Percentiles rank a stretch among this genome's conserved stretches.
These are phyloP conservation scores for Hylomyscus alleni DNA, from an alignment of 2,797 vertebrate species.

Conservation along the genomic window DNA sequence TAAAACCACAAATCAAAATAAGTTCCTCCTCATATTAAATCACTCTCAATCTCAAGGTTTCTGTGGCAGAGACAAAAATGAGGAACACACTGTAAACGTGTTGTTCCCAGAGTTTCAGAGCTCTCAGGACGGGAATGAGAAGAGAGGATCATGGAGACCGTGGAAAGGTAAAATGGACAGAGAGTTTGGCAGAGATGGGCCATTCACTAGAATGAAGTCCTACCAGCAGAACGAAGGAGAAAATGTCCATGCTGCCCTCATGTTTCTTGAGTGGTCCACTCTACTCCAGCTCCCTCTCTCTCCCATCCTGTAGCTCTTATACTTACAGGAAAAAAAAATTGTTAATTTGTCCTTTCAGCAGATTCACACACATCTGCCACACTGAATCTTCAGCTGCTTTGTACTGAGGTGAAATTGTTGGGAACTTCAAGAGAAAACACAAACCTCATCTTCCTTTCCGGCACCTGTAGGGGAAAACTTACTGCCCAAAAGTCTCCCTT, in stretches of 20 bases:
- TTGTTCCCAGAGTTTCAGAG: neutral
- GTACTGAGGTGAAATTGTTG: slow-evolving; percentile 89
- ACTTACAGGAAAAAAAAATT: slow-evolving; percentile 81
- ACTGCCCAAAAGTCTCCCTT: slow-evolving; percentile 90
- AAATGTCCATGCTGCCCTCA: neutral
- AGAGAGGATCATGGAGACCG: neutral
- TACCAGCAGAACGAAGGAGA: neutral
- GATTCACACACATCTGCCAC: slow-evolving; percentile 89
- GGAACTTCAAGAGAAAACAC: slow-evolving; percentile 86
- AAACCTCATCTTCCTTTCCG: slow-evolving; percentile 80
- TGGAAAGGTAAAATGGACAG: neutral
- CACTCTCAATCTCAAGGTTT: neutral
- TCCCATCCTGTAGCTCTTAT: slow-evolving; percentile 10
- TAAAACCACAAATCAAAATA: neutral
- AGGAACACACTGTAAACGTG: neutral
- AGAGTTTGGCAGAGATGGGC: neutral
- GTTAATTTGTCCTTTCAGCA: slow-evolving; percentile 68
- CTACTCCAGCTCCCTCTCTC: neutral
- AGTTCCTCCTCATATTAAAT: neutral
- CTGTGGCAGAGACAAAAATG: neutral
- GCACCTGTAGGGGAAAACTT: slow-evolving; percentile 87
- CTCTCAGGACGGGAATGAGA: neutral
- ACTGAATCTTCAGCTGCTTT: slow-evolving; percentile 88
- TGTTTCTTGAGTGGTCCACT: neutral
- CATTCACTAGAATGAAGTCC: neutral